Evolutionary conservation across 2,888 invertebrate genomes (phyloP), one percentile per base, ranked within the genome.

Genomic region (Lasius platythorax): DNA sequence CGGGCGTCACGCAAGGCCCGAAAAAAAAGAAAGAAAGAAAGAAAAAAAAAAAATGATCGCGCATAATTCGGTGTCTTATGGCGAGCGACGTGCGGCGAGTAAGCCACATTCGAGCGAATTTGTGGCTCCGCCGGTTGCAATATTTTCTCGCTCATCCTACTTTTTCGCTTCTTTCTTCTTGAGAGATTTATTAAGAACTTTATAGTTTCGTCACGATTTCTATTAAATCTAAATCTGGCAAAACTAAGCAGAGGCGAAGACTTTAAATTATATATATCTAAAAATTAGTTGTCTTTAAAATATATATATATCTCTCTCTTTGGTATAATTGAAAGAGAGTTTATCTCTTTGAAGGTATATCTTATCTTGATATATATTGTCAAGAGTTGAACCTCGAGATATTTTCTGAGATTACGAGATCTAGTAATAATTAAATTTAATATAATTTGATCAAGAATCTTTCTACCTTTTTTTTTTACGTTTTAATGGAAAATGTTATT

Each of bases 41-140:
- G 11, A 3, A 43, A 43, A 50, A 50, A 66, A 68, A 79, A 28
- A 61, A 70, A 79, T 61, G 18, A 61, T 61, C 46, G 73, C 33
- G 33, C 46, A 61, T 73, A 81, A 81, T 68, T 81, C 23, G 58
- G 23, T 46, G 5, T 73, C 43, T 61, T 73, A 56, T 68, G 78
- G 78, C 67, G 50, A 56, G 40, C 78, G 28, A 50, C 12, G 61
- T 74, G 74, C 5, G 58, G 12, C 33, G 33, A 73, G 46, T 73
- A 53, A 61, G 33, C 61, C 56, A 37, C 33, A 72, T 33, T 23
- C 11, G 53, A 8, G 0, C 53, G 53, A 76, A 66, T 66, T 79
- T 30, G 66, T 37, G 78, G 56, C 68, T 66, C 18, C 33, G 40
- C n/a, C 9, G 28, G 18, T n/a, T 15, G 46, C 30, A 50, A 78